Evolutionary conservation across 2,888 invertebrate species (phyloP).

Genomic region (Cyclophora albipunctata): DNA sequence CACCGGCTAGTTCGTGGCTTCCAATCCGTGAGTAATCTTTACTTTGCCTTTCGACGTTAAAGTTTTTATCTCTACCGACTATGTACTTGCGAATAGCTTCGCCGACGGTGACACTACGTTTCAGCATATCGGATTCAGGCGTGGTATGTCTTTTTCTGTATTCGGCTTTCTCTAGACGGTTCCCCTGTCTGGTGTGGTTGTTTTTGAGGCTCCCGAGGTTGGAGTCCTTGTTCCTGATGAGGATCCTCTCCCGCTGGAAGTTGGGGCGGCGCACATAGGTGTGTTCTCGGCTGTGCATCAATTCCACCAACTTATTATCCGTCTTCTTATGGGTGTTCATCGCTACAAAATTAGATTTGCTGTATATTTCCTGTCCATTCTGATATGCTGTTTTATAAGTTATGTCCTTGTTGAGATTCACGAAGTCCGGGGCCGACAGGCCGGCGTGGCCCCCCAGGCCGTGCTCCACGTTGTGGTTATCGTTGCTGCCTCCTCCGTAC

Average conservation of each 20-base stretch:
- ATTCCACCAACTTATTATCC: no score
- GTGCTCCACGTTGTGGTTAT: not conserved
- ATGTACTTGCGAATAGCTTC: slow-evolving; percentile 34
- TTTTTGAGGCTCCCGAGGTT: slow-evolving; percentile 27
- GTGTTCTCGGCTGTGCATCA: no score
- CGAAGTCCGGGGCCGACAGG: not conserved
- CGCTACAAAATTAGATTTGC: no score
- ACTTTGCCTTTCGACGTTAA: slow-evolving; percentile 14
- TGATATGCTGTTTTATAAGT: no score
- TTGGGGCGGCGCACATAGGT: not conserved
- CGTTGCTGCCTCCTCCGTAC: not conserved
- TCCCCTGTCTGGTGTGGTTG: slow-evolving; percentile 20
- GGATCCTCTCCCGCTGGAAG: slow-evolving; percentile 10
- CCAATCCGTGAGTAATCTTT: slow-evolving; percentile 23
- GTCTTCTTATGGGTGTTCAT: no score
- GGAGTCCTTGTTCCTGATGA: slow-evolving; percentile 22
- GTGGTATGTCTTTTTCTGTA: slow-evolving; percentile 24
- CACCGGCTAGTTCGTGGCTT: slow-evolving; percentile 25
- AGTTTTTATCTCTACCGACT: slow-evolving; percentile 26
- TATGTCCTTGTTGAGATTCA: no score
- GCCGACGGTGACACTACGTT: slow-evolving; percentile 19
- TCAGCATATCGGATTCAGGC: slow-evolving; percentile 16
- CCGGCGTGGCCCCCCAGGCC: not conserved
- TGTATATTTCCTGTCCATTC: no score
- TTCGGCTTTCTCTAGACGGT: slow-evolving; percentile 10